phyloP scores from a whole-genome alignment of 2,888 invertebrate genomes.

The Drosophila nr. perissopoda region DNA sequence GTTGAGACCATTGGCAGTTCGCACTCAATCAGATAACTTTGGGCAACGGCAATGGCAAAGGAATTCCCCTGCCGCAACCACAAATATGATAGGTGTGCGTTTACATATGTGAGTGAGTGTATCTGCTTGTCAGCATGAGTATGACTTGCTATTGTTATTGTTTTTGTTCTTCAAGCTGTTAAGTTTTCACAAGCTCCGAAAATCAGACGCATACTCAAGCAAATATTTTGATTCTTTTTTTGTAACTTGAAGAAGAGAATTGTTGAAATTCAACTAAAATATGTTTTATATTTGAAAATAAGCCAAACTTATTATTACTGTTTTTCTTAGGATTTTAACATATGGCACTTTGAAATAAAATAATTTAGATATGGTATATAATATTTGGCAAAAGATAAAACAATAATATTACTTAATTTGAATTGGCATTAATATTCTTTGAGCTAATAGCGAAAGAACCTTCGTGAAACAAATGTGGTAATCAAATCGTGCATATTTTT shows the following conservation, averaged over 20 bases:
- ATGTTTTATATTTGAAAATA: not conserved
- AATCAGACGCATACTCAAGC: not conserved
- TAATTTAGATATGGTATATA: not conserved
- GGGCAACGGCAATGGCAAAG: conserved; percentile 52
- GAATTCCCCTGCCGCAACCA: conserved; percentile 69
- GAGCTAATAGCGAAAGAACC: not conserved
- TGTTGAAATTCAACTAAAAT: not conserved
- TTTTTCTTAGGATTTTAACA: not conserved
- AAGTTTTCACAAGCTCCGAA: not conserved
- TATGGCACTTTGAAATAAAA: not conserved
- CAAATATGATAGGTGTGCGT: conserved; percentile 58
- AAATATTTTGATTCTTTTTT: not conserved
- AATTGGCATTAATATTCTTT: not conserved
- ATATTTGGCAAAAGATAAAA: not conserved
- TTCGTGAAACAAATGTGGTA: not conserved
- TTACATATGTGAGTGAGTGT: conserved; percentile 4
- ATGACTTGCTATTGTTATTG: conserved; percentile 14
- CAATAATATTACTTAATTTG: not conserved
- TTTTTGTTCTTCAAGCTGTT: conserved; percentile 1
- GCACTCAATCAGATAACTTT: conserved; percentile 85
- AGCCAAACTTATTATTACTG: not conserved
- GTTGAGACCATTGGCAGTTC: conserved; percentile 79
- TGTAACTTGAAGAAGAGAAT: not conserved
- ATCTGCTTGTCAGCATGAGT: conserved; percentile 3
- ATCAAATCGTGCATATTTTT: not conserved